Evolutionary conservation across 2,888 invertebrate species (phyloP), one percentile per base, ranked within the genome.

Genomic region (Drosophila limbata): DNA sequence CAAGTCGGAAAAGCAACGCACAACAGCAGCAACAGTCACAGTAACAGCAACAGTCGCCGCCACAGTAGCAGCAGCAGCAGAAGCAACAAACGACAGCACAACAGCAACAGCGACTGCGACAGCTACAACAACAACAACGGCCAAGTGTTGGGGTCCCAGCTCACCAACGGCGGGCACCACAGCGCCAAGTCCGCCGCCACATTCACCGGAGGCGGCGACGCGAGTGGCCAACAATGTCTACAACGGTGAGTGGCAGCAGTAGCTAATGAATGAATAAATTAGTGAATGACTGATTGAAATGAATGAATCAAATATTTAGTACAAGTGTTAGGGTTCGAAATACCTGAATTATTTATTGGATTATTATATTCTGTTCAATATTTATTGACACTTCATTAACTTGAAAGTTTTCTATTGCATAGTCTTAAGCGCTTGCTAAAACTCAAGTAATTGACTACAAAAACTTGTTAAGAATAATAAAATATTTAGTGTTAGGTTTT

Each of bases 81-180:
- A 61, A 56, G 39, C 73, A 64, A 59, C 73, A 65, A 72, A 57
- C 67, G 88, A 69, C 79, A 86, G 64, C 77, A 71, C 78, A 63
- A 48, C 72, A 63, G 28, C 76, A 15, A 33, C 53, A 56, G 48
- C 71, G 53, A 39, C 79, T 78, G 52, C 76, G 59, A 42, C 73
- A 48, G 60, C 81, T 62, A 67, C 83, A 61, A 52, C 91, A 67
- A 83, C 92, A 73, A 78, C 90, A 35, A 92, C 93, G 82, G 93
- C 93, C 81, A 94, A 94, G 89, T 95, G 95, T 91, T 95, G 95
- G 95, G 95, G 95, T 48, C 96, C 95, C 44, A 95, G 95, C 72
- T 95, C 95, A 90, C 95, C 96, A 65, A 95, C 96, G 79, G 96
- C 95, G 77, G 96, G 95, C 81, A 95, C 95, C 74, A 96, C 96